Percentiles rank a stretch among this genome's conserved stretches.
These are phyloP conservation scores for Megaceryle alcyon DNA, from an alignment of 2,797 vertebrate genomes.

Conservation along the genomic window DNA sequence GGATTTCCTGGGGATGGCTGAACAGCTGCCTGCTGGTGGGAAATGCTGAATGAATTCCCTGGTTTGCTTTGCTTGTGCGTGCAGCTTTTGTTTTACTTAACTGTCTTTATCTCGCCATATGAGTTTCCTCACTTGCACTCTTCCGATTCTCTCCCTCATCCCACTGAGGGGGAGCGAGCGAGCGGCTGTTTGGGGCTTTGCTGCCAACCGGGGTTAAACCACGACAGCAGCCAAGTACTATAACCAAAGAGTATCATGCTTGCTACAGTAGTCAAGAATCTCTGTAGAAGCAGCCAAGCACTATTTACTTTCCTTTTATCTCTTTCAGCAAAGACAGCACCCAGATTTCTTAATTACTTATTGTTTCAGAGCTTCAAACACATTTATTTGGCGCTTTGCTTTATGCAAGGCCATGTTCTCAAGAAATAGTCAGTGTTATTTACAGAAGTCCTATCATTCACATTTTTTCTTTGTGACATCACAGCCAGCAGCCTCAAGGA, in stretches of 20 bases:
- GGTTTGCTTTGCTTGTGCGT: background rate
- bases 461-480: background rate
- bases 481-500: background rate
- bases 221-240: no score
- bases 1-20: background rate
- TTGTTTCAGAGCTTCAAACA: background rate
- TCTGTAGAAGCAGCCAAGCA: background rate
- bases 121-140: background rate
- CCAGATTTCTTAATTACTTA: background rate
- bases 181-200: background rate
- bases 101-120: background rate
- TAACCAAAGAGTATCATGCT: background rate
- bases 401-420: background rate
- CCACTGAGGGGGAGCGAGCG: background rate
- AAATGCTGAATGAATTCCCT: accelerated
- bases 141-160: background rate
- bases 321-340: background rate
- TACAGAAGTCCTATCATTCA: background rate
- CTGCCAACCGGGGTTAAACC: background rate
- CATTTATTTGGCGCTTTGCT: background rate
- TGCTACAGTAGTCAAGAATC: background rate
- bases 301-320: background rate
- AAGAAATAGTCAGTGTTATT: background rate
- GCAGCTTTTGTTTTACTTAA: background rate
- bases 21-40: background rate